Evolutionary conservation across 2,888 invertebrate genomes (phyloP).

Genomic region (Rhagonycha lutea): DNA sequence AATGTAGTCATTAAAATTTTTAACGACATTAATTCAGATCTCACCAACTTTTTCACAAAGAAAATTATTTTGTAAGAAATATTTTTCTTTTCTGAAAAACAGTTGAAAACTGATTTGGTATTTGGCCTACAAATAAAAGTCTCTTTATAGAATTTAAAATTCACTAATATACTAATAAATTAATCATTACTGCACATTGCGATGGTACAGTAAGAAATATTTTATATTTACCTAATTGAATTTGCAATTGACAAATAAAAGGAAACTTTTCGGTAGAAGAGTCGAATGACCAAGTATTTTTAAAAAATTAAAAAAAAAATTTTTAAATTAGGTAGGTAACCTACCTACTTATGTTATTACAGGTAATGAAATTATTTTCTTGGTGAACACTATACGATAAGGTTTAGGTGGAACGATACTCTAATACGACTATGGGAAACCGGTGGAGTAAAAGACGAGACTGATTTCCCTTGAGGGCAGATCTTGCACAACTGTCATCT

Average conservation of each 20-base stretch:
- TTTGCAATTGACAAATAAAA: neutral
- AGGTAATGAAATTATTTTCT: slow-evolving; percentile 1
- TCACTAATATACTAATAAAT: no score
- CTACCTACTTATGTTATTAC: slow-evolving; percentile 3
- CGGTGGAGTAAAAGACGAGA: slow-evolving; percentile 29
- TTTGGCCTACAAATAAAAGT: no score
- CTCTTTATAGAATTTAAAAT: no score
- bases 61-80: no score
- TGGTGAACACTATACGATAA: slow-evolving; percentile 8
- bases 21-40: no score
- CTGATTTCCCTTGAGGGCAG: slow-evolving; percentile 27
- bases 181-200: no score
- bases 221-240: neutral
- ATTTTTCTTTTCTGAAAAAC: no score
- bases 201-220: neutral
- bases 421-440: slow-evolving; percentile 28
- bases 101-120: no score
- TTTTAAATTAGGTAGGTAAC: neutral
- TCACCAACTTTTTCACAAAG: no score
- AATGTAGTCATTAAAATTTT: no score
- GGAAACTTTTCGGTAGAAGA: neutral
- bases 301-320: neutral
- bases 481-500: slow-evolving; percentile 28
- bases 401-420: slow-evolving; percentile 20
- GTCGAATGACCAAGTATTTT: neutral